Percentiles rank a stretch among this genome's conserved stretches.
Evolutionary conservation across 2,113 vertebrate genomes (phyloP).

Genomic region (Burhinus bistriatus): DNA sequence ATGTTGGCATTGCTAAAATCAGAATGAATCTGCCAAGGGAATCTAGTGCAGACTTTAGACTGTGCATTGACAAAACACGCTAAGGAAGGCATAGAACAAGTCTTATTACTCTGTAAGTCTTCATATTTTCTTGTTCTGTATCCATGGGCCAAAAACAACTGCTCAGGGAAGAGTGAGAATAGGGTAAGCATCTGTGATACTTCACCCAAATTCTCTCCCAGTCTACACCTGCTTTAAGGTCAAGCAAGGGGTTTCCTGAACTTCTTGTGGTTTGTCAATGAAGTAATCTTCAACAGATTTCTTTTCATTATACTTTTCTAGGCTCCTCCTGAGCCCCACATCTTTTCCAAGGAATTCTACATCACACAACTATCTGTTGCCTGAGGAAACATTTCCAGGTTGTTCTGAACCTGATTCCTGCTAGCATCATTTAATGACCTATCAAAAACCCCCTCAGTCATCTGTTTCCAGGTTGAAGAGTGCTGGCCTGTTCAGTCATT

Average conservation of each 20-base stretch:
- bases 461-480: neutral
- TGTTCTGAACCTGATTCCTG: neutral
- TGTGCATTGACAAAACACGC: neutral
- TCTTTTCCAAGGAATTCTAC: neutral
- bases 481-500: neutral
- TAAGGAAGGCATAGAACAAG: neutral
- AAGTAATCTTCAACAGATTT: neutral
- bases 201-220: neutral
- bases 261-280: neutral
- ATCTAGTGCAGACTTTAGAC: neutral
- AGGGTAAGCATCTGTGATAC: neutral
- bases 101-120: neutral
- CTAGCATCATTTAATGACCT: neutral
- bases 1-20: neutral
- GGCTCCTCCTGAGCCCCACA: neutral
- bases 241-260: neutral
- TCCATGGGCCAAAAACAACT: neutral
- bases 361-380: neutral
- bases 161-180: neutral
- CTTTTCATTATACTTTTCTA: neutral
- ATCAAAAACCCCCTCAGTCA: fast-evolving
- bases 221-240: neutral
- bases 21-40: neutral
- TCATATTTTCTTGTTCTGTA: neutral
- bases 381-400: neutral